These are phyloP conservation scores for Phortica magna DNA, from an alignment of 2,888 invertebrate genomes.

Conservation along the genomic window DNA sequence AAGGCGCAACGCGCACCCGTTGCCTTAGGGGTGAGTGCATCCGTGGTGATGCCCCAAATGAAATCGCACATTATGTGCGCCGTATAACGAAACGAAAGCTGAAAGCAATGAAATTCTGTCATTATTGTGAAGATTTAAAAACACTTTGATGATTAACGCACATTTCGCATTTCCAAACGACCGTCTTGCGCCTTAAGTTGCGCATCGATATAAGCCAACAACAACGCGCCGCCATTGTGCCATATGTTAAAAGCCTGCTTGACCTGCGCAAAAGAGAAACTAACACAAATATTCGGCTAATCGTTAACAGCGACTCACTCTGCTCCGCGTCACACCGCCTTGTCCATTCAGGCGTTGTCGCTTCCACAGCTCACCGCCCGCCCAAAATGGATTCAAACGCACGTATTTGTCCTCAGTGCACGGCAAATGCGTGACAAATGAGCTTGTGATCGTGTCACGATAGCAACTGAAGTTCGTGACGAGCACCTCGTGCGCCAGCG, in stretches of 20 bases:
- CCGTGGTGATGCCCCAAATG: slow-evolving; percentile 73
- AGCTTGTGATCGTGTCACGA: slow-evolving; percentile 66
- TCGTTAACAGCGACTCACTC: slow-evolving; percentile 59
- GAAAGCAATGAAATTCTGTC: neutral
- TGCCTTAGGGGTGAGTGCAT: slow-evolving; percentile 48
- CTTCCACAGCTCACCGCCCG: slow-evolving; percentile 76
- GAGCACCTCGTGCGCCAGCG: slow-evolving; percentile 74
- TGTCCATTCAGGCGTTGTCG: slow-evolving; percentile 77
- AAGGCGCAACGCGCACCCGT: slow-evolving; percentile 46
- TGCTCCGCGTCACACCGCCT: slow-evolving; percentile 79
- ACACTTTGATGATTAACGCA: slow-evolving; percentile 46
- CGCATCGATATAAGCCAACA: slow-evolving; percentile 52
- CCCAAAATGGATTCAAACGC: slow-evolving; percentile 58
- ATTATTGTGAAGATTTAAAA: neutral
- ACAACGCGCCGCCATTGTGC: slow-evolving; percentile 54
- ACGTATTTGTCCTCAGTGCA: slow-evolving; percentile 54
- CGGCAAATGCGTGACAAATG: slow-evolving; percentile 48
- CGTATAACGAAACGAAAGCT: slow-evolving; percentile 68
- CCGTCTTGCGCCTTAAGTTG: slow-evolving; percentile 37
- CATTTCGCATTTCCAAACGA: slow-evolving; percentile 65
- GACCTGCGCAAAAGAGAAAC: slow-evolving; percentile 28
- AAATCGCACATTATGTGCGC: slow-evolving; percentile 67
- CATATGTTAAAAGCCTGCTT: slow-evolving; percentile 63
- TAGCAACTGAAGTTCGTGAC: slow-evolving; percentile 77
- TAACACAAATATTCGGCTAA: neutral